These are phyloP conservation scores for Ormyrus labotus DNA, from an alignment of 2,888 invertebrate species.

Conservation along the genomic window DNA sequence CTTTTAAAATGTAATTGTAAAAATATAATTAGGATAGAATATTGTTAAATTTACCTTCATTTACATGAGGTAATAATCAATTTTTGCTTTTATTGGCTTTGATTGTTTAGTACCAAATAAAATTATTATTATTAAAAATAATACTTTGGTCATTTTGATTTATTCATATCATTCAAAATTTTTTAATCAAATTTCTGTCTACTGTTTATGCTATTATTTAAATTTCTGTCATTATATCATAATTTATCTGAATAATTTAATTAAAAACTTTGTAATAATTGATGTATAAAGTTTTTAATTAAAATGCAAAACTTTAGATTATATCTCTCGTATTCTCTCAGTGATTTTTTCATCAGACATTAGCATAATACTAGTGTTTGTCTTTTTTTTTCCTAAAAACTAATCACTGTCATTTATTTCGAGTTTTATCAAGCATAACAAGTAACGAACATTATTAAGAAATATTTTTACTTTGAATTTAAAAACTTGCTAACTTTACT, in stretches of 20 bases:
- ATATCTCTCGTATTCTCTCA: slow-evolving; percentile 53
- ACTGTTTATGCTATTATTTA: no score
- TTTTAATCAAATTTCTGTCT: not conserved
- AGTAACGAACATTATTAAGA: slow-evolving; percentile 10
- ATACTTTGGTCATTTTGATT: slow-evolving; percentile 21
- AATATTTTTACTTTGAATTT: slow-evolving; percentile 35
- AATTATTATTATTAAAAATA: slow-evolving; percentile 27
- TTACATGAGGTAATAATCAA: no score
- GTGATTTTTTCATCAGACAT: slow-evolving; percentile 45
- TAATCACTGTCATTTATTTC: slow-evolving; percentile 44
- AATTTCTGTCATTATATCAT: no score
- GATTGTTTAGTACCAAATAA: not conserved
- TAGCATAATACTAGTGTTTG: slow-evolving; percentile 37
- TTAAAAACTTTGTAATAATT: slow-evolving; percentile 40
- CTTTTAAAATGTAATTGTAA: slow-evolving; percentile 13
- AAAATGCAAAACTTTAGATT: slow-evolving; percentile 6
- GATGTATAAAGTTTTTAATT: slow-evolving; percentile 40
- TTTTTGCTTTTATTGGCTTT: no score
- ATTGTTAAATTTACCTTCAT: slow-evolving; percentile 18
- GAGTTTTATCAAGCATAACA: slow-evolving; percentile 36
- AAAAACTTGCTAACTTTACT: slow-evolving; percentile 14
- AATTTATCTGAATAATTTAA: slow-evolving; percentile 10
- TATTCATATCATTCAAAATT: slow-evolving; percentile 13
- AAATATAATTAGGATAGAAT: not conserved
- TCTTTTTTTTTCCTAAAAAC: slow-evolving; percentile 29